Evolutionary conservation across 2,888 invertebrate genomes (phyloP).

Genomic region (Ellobium chinense): DNA sequence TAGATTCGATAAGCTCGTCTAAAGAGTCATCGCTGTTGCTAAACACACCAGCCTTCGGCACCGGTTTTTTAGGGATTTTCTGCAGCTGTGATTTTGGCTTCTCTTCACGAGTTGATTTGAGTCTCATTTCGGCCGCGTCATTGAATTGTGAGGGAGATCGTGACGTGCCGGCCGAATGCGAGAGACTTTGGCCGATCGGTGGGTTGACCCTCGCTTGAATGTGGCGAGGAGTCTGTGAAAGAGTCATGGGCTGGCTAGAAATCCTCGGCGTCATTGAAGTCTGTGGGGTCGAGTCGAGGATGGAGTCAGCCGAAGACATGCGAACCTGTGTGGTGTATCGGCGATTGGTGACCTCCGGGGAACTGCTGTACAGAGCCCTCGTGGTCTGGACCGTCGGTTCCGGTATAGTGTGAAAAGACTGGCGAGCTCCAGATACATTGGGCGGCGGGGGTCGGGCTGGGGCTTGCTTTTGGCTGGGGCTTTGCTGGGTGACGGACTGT

Average conservation of each 20-base stretch:
- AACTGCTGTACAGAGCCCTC: slow-evolving; percentile 48
- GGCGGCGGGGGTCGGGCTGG: slow-evolving; percentile 11
- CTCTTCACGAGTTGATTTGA: slow-evolving; percentile 45
- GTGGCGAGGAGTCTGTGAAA: slow-evolving; percentile 18
- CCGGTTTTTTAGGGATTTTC: slow-evolving; percentile 12
- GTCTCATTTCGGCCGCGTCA: slow-evolving; percentile 52
- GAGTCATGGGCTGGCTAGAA: not conserved
- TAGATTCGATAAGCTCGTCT: slow-evolving; percentile 73
- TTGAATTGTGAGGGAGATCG: slow-evolving; percentile 41
- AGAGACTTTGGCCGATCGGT: not conserved
- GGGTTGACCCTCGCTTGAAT: slow-evolving; percentile 3
- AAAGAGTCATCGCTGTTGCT: slow-evolving; percentile 65
- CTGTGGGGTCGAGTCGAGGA: slow-evolving; percentile 7
- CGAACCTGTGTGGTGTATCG: slow-evolving; percentile 44
- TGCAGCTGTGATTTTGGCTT: slow-evolving; percentile 43
- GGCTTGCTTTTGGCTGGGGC: not conserved
- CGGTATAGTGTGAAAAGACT: slow-evolving; percentile 47
- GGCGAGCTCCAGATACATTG: slow-evolving; percentile 11
- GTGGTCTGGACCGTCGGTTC: slow-evolving; percentile 25
- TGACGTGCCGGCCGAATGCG: not conserved
- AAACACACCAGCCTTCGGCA: not conserved
- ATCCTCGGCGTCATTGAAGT: not conserved
- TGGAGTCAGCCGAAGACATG: slow-evolving; percentile 50
- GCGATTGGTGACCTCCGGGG: slow-evolving; percentile 47
- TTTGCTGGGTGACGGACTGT: not conserved